A percentile compares a stretch with the other conserved stretches of the same genome.
These are phyloP conservation scores for Porites evermanni DNA, from an alignment of 92 coral and sea anemone species.

Conservation along the genomic window DNA sequence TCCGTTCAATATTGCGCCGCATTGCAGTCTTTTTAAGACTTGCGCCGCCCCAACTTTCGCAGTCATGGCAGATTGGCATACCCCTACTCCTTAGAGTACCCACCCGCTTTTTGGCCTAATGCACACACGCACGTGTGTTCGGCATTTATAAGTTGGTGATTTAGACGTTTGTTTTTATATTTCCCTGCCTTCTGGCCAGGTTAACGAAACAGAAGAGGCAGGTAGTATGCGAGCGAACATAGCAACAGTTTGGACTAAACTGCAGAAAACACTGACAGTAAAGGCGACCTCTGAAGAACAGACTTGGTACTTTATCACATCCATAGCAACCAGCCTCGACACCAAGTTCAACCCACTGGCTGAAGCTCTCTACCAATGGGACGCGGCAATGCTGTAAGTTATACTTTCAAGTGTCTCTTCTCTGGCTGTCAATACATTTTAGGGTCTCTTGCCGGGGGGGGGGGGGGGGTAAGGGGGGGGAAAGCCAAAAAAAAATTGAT, in stretches of 20 bases:
- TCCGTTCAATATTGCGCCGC: too few species aligned
- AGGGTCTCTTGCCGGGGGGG: too few species aligned
- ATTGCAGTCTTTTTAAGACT: too few species aligned
- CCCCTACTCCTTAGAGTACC: too few species aligned
- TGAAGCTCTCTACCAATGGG: constrained; percentile 79
- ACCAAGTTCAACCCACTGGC: constrained; percentile 65
- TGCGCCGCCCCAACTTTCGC: too few species aligned
- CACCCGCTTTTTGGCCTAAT: too few species aligned
- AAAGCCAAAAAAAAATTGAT: not conserved
- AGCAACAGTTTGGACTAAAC: constrained; percentile 71
- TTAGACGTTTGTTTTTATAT: not conserved
- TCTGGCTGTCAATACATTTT: not conserved
- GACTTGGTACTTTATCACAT: constrained; percentile 79
- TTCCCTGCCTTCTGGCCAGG: constrained; percentile 31
- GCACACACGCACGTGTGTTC: not conserved
- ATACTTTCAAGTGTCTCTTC: too few species aligned
- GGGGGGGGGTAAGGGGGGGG: not conserved
- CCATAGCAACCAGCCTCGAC: constrained; percentile 82
- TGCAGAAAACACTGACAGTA: constrained; percentile 54
- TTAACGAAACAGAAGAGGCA: constrained; percentile 77
- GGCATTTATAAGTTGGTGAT: not conserved
- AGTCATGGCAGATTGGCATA: too few species aligned
- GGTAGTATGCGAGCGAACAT: constrained; percentile 71
- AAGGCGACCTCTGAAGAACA: constrained; percentile 58
- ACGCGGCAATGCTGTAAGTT: constrained; percentile 66